Evolutionary conservation across 2,888 invertebrate species (phyloP).

Genomic region (Drosophila acutilabella): DNA sequence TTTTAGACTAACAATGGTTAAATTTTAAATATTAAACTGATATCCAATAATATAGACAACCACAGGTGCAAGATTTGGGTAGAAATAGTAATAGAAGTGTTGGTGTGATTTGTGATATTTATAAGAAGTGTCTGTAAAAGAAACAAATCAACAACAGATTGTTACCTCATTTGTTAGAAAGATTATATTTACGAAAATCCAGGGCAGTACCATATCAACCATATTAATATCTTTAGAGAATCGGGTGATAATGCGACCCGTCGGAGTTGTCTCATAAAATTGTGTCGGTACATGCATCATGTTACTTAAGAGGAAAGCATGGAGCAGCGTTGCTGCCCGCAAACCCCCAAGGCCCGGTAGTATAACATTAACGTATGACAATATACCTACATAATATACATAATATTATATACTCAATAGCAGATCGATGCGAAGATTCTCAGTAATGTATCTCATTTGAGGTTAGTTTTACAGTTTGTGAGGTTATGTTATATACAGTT

Average conservation of each 20-base stretch:
- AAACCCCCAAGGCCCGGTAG: constrained; percentile 84
- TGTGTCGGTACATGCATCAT: constrained; percentile 86
- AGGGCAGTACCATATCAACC: constrained; percentile 84
- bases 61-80: neutral
- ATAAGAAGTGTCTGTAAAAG: neutral
- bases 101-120: neutral
- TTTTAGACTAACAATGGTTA: too few species aligned
- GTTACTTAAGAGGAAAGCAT: constrained; percentile 85
- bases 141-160: neutral
- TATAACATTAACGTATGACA: constrained; percentile 13
- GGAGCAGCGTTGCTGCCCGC: constrained; percentile 82
- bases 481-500: constrained; percentile 5
- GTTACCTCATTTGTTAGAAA: constrained; percentile 87
- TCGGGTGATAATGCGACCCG: constrained; percentile 87
- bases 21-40: too few species aligned
- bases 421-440: neutral
- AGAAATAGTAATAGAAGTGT: neutral
- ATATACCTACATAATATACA: constrained; percentile 6
- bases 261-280: constrained; percentile 88
- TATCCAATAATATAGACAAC: neutral
- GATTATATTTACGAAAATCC: constrained; percentile 86
- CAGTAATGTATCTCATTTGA: neutral
- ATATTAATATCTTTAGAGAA: constrained; percentile 86
- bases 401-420: neutral
- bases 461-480: constrained; percentile 14